phyloP scores from a whole-genome alignment of 2,113 vertebrate genomes.

The Pseudonaja textilis region DNA sequence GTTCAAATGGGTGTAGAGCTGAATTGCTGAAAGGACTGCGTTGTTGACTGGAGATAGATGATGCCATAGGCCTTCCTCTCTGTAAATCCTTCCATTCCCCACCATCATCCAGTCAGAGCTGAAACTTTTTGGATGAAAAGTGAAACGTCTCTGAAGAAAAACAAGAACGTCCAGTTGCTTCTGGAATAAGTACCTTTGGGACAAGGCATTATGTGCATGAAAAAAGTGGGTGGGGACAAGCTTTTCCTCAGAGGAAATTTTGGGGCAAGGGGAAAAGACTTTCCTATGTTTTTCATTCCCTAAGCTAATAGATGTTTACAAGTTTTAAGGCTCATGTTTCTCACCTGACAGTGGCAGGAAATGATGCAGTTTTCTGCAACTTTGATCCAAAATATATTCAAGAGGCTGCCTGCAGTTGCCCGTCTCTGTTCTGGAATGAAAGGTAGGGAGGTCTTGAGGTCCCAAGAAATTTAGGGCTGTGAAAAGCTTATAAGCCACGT shows the following conservation, averaged over 20 bases:
- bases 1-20: too few relatives aligned
- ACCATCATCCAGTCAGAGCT: too few relatives aligned
- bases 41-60: too few relatives aligned
- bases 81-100: too few relatives aligned
- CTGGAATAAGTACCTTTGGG: too few relatives aligned
- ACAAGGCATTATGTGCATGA: background rate
- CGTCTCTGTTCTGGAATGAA: background rate
- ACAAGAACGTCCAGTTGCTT: too few relatives aligned
- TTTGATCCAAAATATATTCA: background rate
- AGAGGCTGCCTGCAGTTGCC: background rate
- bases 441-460: background rate
- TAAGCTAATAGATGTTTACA: background rate
- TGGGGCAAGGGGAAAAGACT: background rate
- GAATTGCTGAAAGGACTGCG: too few relatives aligned
- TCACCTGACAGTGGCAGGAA: background rate
- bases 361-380: background rate
- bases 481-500: background rate
- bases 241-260: background rate
- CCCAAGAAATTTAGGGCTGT: background rate
- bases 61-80: too few relatives aligned
- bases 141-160: too few relatives aligned
- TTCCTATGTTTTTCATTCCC: background rate
- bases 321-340: background rate
- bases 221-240: background rate
- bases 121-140: too few relatives aligned